Evolutionary conservation across 2,888 invertebrate genomes (phyloP).

Genomic region (Eupithecia tripunctaria): DNA sequence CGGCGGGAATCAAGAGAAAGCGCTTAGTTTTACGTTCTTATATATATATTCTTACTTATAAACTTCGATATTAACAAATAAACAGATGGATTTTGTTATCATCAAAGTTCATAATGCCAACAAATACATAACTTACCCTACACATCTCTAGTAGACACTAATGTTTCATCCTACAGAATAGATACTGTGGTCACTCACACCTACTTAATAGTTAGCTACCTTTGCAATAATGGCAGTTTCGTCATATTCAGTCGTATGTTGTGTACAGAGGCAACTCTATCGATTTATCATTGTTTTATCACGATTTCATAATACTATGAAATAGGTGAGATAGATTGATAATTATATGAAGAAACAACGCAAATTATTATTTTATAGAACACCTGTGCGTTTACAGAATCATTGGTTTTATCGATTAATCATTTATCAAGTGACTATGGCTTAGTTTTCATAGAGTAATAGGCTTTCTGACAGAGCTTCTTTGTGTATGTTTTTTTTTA

Average conservation of each 20-base stretch:
- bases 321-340: neutral
- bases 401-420: neutral
- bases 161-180: neutral
- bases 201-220: neutral
- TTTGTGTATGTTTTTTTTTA: neutral
- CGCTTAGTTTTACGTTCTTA: neutral
- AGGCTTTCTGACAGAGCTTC: neutral
- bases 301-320: slow-evolving; percentile 6
- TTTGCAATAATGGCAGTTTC: slow-evolving; percentile 9
- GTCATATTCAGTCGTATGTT: slow-evolving; percentile 6
- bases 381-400: neutral
- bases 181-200: neutral
- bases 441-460: neutral
- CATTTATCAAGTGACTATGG: no score
- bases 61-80: neutral
- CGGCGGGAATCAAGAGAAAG: neutral
- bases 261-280: slow-evolving; percentile 1
- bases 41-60: neutral
- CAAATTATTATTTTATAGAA: neutral
- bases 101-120: neutral
- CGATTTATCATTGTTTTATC: slow-evolving; percentile 9
- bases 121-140: neutral
- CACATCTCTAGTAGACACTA: neutral
- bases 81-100: neutral
- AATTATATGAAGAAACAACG: neutral